Base-by-base conservation (phyloP, 2,113 vertebrate genomes). In the Nibea albiflora region DNA sequence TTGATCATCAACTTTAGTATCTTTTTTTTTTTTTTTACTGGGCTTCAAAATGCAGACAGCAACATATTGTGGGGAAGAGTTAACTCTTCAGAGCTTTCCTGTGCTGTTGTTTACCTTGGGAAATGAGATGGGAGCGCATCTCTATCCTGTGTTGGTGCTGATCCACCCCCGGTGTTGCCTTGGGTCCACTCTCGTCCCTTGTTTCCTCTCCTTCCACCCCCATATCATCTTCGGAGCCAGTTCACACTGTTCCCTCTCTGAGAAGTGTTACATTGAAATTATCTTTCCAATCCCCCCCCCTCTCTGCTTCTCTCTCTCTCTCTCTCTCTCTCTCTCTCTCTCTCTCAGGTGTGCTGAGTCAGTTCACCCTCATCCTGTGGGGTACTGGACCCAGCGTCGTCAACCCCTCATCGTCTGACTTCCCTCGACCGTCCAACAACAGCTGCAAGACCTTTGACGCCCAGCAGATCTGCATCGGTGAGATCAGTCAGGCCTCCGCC, bases 401-500 rank as follows among this genome's bases (percentile, higher is more conserved):
- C 70, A 95, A 93, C 90, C 95, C 96, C 10, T 94, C 94, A 8
- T 93, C 94, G 0, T 90, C 91, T 4, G 93, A 96, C 68, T 95
- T 97, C 78, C 92, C 94, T 39, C 94, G 96, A 20, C 93, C 97
- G 0, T 97, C 98, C 84, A 97, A 97, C 93, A 97, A 95, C 1
- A 98, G 97, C 94, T 99, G 98, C 95, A 98, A 97, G 93, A 98
- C 96, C 1, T 95, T 97, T 44, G 96, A 98, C 0, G 93, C 96
- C 12, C 96, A 97, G 92, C 98, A 99, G 94, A 96, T 98, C 85
- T 99, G 98, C 0, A 98, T 99, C 77, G 98, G 98, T 99, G 89
- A 97, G 98, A 94, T 54, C 20, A 12, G 28, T n/a, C 2, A 0
- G n/a, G 62, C 78, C 39, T 60, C 6, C 11, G 0, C 49, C 42